Evolutionary conservation across 2,888 invertebrate genomes (phyloP), one percentile per base, ranked within the genome.

Genomic region (Parochlus steinenii): DNA sequence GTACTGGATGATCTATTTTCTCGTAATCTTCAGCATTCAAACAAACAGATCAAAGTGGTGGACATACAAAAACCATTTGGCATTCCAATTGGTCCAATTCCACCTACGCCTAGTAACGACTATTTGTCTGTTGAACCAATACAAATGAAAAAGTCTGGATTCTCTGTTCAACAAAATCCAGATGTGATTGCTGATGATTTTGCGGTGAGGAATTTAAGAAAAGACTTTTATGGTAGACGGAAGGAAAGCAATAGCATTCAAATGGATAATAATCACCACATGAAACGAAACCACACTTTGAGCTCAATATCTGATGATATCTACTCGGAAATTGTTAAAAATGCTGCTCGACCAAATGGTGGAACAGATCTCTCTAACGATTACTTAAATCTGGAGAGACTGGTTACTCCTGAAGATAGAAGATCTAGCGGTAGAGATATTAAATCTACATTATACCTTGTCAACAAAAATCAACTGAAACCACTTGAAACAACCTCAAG

Each of bases 1-100:
- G 74, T 80, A 7, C 64, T 73, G 37, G 89, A 89, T 50, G 89
- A 89, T 55, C 79, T 87, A 7, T 75, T 81, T 20, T 85, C 75
- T 51, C 69, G 87, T 45, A 83, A 73, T 49, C 71, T 83, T 40
- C 76, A 76, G 48, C 72, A 78, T 51, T 74, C 77, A 7, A 86
- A 85, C 46, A 74, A 72, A 50, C 67, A 67, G 30, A 56, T 73
- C 26, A 77, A 74, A 53, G 69, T 77, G 5, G 50, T 71, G 3
- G 86, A 87, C 34, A 81, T 79, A 11, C 89, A 89, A 50, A 86
- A 83, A 23, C 86, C 81, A 2, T 90, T 90, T 53, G 89, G 89
- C 14, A 89, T 90, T 49, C 89, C 89, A 0, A 54, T 87, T 23
- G 82, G 83, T 3, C 86, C 86, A 8, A 74, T 86, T 15, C 69